Percentiles rank a stretch among this genome's conserved stretches.
phyloP scores from a whole-genome alignment of 2,797 vertebrate genomes.

The Eurystomus glaucurus region DNA sequence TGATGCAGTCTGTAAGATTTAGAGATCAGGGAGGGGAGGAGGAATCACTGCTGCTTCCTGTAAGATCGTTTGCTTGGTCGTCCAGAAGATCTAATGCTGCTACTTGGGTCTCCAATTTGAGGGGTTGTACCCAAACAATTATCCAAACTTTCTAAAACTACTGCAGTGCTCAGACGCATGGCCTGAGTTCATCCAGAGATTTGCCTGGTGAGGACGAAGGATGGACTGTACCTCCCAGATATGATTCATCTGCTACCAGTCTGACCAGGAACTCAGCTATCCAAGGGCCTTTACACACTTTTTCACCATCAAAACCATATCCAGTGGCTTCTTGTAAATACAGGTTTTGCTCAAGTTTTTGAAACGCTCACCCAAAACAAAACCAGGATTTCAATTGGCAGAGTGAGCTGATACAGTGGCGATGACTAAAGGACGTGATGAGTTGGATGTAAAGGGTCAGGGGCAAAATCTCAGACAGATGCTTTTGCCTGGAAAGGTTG shows the following conservation, averaged over 20 bases:
- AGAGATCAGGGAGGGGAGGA: fast-evolving
- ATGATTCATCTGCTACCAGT: neutral
- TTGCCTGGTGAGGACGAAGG: neutral
- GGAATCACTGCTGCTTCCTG: fast-evolving
- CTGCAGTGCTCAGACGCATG: neutral
- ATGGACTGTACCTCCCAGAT: neutral
- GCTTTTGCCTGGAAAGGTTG: neutral
- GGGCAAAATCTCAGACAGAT: neutral
- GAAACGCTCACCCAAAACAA: neutral
- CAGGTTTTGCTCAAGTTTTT: neutral
- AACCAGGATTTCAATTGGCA: neutral
- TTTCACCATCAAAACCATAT: neutral
- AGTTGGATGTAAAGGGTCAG: neutral
- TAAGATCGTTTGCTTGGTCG: neutral
- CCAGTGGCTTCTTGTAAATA: neutral
- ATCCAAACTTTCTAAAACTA: neutral
- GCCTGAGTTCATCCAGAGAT: neutral
- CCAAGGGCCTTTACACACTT: neutral
- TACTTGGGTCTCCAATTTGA: neutral
- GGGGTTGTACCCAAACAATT: neutral
- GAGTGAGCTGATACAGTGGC: neutral
- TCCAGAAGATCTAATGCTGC: neutral
- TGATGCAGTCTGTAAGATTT: neutral
- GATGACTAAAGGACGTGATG: neutral
- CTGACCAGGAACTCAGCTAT: neutral